These are phyloP conservation scores for Forbesichthys papilliferus DNA, from an alignment of 2,113 vertebrate species.

Conservation along the genomic window DNA sequence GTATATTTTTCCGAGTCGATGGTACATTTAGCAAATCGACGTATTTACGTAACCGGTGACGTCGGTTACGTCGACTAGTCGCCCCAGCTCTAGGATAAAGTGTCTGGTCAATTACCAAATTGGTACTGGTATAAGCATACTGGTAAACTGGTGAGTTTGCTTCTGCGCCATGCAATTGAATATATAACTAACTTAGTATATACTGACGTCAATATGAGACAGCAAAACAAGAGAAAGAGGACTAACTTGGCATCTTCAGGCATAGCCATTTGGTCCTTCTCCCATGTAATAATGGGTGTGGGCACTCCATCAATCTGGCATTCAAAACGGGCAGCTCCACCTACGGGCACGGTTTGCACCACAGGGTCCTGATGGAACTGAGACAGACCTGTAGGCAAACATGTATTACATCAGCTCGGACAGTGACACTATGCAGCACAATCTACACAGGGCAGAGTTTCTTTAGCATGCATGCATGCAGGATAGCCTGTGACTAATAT, in stretches of 20 bases:
- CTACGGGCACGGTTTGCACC: slow-evolving; percentile 80
- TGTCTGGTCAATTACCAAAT: no score
- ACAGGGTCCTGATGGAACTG: slow-evolving; percentile 85
- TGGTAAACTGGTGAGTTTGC: no score
- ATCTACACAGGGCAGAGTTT: not conserved
- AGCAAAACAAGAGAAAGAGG: not conserved
- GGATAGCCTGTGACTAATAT: no score
- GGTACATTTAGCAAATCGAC: no score
- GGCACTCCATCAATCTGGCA: slow-evolving; percentile 90
- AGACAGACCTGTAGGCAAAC: slow-evolving; percentile 76
- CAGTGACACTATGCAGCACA: not conserved
- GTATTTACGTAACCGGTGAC: no score
- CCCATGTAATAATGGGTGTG: slow-evolving; percentile 87
- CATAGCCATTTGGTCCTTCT: slow-evolving; percentile 82
- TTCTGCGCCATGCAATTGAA: no score
- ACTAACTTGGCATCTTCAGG: slow-evolving; percentile 83
- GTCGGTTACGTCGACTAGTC: no score
- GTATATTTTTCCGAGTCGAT: no score
- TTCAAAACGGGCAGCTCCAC: slow-evolving; percentile 86
- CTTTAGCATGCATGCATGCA: no score
- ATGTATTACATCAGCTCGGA: slow-evolving; percentile 6
- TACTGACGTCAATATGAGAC: not conserved
- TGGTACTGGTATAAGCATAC: no score
- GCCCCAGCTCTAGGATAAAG: no score
- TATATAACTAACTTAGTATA: not conserved